phyloP scores from a whole-genome alignment of 2,113 vertebrate genomes.

The human (Homo sapiens) region DNA sequence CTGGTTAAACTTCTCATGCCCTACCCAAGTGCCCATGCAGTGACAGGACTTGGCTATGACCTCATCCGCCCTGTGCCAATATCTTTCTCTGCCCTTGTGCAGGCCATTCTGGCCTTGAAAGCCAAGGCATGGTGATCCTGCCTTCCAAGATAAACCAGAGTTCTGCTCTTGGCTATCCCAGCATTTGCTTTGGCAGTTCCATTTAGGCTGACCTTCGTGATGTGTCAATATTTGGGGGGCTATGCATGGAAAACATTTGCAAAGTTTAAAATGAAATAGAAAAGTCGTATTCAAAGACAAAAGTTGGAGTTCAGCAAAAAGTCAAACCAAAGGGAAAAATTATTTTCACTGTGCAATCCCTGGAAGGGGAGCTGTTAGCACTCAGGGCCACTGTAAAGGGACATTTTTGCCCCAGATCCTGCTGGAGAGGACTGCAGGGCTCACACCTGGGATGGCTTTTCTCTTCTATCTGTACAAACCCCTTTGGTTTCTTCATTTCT shows the following conservation, averaged over 20 bases:
- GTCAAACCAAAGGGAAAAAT: constrained; percentile 18
- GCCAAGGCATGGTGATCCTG: background rate
- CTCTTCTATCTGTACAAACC: background rate
- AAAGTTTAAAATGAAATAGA: constrained; percentile 53
- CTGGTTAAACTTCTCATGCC: background rate
- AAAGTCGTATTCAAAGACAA: constrained; percentile 52
- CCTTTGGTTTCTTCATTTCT: background rate
- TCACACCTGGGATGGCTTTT: background rate
- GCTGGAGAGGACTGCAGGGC: background rate
- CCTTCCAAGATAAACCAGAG: constrained; percentile 64
- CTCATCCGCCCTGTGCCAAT: fast-evolving
- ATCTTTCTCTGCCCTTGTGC: background rate
- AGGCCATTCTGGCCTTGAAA: background rate
- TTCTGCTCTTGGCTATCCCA: constrained; percentile 58
- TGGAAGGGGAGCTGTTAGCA: background rate
- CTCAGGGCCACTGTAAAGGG: too few relatives aligned
- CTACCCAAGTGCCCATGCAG: background rate
- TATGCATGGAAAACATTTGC: constrained; percentile 38
- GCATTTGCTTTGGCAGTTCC: constrained; percentile 67
- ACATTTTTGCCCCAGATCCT: background rate
- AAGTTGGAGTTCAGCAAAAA: constrained; percentile 55
- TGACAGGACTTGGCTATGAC: background rate
- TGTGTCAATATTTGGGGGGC: constrained; percentile 45
- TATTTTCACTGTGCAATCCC: background rate
- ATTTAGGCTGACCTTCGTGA: constrained; percentile 20